Percentiles rank a stretch among this genome's conserved stretches.
Conservation (phyloP, 2,888 invertebrate species). For the Poecilus cupreus region DNA sequence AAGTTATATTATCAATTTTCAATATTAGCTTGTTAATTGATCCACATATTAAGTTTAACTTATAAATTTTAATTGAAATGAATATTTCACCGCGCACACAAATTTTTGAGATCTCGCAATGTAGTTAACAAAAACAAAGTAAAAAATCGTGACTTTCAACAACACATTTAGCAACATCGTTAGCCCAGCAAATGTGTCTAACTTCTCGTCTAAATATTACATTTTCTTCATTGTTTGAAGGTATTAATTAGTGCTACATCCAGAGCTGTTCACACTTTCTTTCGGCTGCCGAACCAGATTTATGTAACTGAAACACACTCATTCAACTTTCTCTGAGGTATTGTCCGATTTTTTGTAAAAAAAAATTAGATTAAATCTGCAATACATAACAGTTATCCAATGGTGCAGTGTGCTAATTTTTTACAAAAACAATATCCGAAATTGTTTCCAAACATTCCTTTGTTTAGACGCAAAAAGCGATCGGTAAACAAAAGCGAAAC, state of each 20-base stretch:
- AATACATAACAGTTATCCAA: neutral
- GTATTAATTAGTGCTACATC: constrained; percentile 1
- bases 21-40: no score
- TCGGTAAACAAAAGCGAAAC: neutral
- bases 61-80: no score
- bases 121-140: neutral
- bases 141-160: constrained; percentile 1
- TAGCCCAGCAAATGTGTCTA: neutral
- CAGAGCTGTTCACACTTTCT: neutral
- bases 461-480: neutral
- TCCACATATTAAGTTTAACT: no score
- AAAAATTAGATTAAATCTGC: neutral
- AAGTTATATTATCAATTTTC: no score
- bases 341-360: neutral
- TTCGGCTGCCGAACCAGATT: neutral
- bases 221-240: neutral
- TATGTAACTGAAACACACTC: neutral
- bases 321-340: neutral
- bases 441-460: neutral
- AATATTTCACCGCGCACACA: no score
- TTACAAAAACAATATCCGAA: neutral
- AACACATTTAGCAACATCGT: neutral
- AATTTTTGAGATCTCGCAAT: no score
- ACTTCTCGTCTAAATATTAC: neutral
- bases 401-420: neutral